phyloP scores from a whole-genome alignment of 1,140 invertebrate species.

The Phymorhynchus buccinoides region DNA sequence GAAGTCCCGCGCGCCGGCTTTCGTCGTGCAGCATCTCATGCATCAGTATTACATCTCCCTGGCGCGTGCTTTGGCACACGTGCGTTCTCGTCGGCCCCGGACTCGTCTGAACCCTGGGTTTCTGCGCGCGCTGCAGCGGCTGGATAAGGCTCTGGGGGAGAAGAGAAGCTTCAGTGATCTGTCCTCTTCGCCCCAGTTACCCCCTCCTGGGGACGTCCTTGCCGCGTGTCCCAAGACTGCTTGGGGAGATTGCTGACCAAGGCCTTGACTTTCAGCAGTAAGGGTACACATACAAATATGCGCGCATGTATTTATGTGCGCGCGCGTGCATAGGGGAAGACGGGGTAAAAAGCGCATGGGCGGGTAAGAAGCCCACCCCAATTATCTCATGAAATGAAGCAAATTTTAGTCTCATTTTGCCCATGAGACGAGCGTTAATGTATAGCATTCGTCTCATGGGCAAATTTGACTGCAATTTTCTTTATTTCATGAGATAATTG shows the following conservation, averaged over 20 bases:
- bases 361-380: too few relatives aligned
- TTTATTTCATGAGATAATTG: too few relatives aligned
- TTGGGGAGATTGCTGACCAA: neutral
- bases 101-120: constrained; percentile 62
- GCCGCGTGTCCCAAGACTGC: neutral
- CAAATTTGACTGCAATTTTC: too few relatives aligned
- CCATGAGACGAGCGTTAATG: too few relatives aligned
- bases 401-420: too few relatives aligned
- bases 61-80: constrained; percentile 56
- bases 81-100: constrained; percentile 60
- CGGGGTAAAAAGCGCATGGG: too few relatives aligned
- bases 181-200: neutral
- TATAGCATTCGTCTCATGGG: too few relatives aligned
- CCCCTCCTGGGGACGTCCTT: neutral
- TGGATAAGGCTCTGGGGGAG: constrained; percentile 46
- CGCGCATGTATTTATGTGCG: too few relatives aligned
- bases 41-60: constrained; percentile 57
- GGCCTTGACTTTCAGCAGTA: too few relatives aligned
- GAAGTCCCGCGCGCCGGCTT: constrained; percentile 61
- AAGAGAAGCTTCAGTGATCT: neutral
- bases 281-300: too few relatives aligned
- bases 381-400: too few relatives aligned
- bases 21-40: constrained; percentile 69
- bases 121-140: constrained; percentile 51
- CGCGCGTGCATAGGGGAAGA: too few relatives aligned